A percentile compares a stretch with the other conserved stretches of the same genome.
These are phyloP conservation scores for Bufotes viridis DNA, from an alignment of 2,797 vertebrate species.

Conservation along the genomic window DNA sequence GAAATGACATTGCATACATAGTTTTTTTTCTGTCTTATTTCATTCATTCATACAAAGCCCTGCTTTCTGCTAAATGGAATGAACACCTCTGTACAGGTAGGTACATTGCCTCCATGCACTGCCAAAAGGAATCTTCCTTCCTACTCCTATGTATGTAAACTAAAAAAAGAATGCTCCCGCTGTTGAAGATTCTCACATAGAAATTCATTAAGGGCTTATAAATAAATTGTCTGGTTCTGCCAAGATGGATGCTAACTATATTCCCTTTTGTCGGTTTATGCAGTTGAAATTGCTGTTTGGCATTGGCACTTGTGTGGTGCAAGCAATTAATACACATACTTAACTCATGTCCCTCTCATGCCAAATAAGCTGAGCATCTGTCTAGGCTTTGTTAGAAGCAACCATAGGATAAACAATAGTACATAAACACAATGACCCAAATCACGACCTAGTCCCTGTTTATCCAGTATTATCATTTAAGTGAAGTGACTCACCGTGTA, in stretches of 20 bases:
- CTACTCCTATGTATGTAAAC: background rate
- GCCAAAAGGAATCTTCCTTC: background rate
- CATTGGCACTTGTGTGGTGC: background rate
- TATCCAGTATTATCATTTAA: background rate
- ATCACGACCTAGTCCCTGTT: background rate
- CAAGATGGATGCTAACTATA: slow-evolving; percentile 15
- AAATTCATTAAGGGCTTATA: background rate
- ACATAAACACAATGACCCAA: background rate
- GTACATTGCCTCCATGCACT: no score
- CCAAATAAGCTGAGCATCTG: slow-evolving; percentile 13
- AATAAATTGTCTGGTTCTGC: slow-evolving; percentile 3
- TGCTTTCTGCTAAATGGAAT: no score
- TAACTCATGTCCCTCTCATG: background rate
- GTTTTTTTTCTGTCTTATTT: no score
- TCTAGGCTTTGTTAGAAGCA: background rate
- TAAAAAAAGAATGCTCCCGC: background rate
- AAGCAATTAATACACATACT: background rate
- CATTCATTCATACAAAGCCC: no score
- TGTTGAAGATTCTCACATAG: background rate
- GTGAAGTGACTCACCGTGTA: background rate
- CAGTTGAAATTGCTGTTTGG: background rate
- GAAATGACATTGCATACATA: no score
- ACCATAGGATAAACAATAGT: background rate
- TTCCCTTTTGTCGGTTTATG: slow-evolving; percentile 6
- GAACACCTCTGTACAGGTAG: no score